Conservation (phyloP, 2,888 invertebrate genomes). For the Melitaea athalia region DNA sequence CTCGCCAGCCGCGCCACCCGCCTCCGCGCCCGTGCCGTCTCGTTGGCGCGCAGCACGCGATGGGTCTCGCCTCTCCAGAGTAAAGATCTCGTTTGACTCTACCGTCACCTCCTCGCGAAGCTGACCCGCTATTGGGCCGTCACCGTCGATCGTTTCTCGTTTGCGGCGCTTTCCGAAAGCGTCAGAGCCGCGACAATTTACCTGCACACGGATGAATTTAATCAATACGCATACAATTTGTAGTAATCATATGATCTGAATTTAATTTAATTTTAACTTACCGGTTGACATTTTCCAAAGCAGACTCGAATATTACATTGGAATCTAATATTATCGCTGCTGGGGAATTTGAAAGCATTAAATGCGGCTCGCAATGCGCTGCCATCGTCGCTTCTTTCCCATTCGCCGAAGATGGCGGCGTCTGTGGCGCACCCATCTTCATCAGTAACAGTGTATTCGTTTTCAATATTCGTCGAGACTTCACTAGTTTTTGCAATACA, state of each 20-base stretch:
- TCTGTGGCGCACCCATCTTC: slow-evolving; percentile 97
- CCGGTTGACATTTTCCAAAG: slow-evolving; percentile 97
- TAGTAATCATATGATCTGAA: neutral
- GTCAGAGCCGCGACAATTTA: slow-evolving; percentile 95
- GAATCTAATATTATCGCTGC: slow-evolving; percentile 96
- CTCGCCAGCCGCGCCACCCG: slow-evolving; percentile 81
- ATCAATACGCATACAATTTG: neutral
- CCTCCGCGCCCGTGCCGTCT: slow-evolving; percentile 89
- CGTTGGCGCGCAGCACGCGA: slow-evolving; percentile 88
- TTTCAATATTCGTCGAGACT: slow-evolving; percentile 88
- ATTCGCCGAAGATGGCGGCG: slow-evolving; percentile 95
- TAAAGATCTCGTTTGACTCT: slow-evolving; percentile 94
- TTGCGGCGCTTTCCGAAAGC: slow-evolving; percentile 92
- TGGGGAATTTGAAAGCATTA: slow-evolving; percentile 97
- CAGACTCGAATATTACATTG: slow-evolving; percentile 97
- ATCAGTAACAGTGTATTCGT: slow-evolving; percentile 95
- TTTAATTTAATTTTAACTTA: slow-evolving; percentile 66
- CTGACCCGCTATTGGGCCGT: slow-evolving; percentile 87
- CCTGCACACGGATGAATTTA: slow-evolving; percentile 72
- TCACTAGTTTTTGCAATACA: slow-evolving; percentile 97
- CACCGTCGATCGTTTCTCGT: slow-evolving; percentile 81
- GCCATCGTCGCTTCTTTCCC: slow-evolving; percentile 93
- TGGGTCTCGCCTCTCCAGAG: slow-evolving; percentile 92
- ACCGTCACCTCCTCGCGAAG: slow-evolving; percentile 96
- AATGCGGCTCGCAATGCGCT: slow-evolving; percentile 93